A percentile compares a stretch with the other conserved stretches of the same genome.
phyloP scores from a whole-genome alignment of 2,113 vertebrate genomes.

The Clinocottus analis region DNA sequence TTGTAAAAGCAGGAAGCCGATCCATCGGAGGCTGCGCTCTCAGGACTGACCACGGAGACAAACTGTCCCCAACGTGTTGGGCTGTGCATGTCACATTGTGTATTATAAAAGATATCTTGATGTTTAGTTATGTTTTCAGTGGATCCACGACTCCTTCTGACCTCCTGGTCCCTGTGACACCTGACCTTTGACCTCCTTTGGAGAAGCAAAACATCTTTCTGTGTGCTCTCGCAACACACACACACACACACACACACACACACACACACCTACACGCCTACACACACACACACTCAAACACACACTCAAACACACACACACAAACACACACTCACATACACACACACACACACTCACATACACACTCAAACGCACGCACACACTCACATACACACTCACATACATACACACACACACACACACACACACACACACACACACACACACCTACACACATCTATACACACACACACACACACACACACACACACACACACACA shows the following conservation, averaged over 20 bases:
- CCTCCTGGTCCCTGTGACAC: constrained; percentile 28
- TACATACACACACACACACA: constrained; percentile 5
- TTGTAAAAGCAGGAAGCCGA: too few relatives aligned
- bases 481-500: not conserved
- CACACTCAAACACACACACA: not conserved
- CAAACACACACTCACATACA: constrained; percentile 17
- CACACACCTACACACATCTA: constrained; percentile 17
- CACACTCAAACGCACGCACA: too few relatives aligned
- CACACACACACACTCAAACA: constrained; percentile 4
- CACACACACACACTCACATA: not conserved
- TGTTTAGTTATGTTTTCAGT: constrained; percentile 16
- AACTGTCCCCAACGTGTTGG: too few relatives aligned
- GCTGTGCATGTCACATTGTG: not conserved
- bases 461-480: constrained; percentile 10
- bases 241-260: not conserved
- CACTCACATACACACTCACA: constrained; percentile 21
- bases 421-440: not conserved
- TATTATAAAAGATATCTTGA: not conserved
- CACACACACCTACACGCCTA: constrained; percentile 14
- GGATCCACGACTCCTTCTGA: constrained; percentile 13
- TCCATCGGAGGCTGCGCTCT: too few relatives aligned
- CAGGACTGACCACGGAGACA: too few relatives aligned
- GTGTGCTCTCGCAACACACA: constrained; percentile 25
- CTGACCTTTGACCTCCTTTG: constrained; percentile 50
- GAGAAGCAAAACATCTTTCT: constrained; percentile 43